phyloP scores from a whole-genome alignment of 2,797 vertebrate species.

The Gallirallus australis region DNA sequence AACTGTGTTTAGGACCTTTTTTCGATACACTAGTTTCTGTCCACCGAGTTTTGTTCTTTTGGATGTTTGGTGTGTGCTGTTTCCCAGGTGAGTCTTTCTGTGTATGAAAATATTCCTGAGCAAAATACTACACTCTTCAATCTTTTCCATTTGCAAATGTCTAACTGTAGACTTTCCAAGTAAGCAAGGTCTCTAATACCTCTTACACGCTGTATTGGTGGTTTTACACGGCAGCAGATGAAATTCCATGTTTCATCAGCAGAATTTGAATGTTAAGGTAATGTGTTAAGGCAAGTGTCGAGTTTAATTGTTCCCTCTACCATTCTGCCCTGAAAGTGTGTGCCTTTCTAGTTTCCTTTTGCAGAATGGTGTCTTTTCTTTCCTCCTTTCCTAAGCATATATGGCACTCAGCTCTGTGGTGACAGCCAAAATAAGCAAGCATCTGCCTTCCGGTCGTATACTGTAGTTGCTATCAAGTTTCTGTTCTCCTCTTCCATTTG shows the following conservation, averaged over 20 bases:
- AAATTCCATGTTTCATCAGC: neutral
- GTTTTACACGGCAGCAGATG: neutral
- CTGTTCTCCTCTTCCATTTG: neutral
- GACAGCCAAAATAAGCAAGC: neutral
- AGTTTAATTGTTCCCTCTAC: neutral
- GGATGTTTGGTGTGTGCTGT: neutral
- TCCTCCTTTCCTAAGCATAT: neutral
- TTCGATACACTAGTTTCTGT: neutral
- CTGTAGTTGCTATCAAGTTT: neutral
- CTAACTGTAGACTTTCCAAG: neutral
- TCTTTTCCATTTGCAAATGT: neutral
- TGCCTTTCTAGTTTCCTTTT: neutral
- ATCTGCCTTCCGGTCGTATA: neutral
- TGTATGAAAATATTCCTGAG: neutral
- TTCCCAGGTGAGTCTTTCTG: neutral
- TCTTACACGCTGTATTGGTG: rapidly evolving
- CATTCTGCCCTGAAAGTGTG: neutral
- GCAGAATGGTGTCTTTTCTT: neutral
- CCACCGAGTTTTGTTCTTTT: neutral
- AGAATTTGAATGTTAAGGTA: neutral
- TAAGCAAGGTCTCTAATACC: neutral
- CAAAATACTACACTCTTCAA: neutral
- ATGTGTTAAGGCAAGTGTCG: neutral
- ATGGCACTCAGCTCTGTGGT: neutral
- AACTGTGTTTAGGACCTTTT: neutral